Conservation (phyloP, 2,888 invertebrate species). For the Proisotoma minuta region DNA sequence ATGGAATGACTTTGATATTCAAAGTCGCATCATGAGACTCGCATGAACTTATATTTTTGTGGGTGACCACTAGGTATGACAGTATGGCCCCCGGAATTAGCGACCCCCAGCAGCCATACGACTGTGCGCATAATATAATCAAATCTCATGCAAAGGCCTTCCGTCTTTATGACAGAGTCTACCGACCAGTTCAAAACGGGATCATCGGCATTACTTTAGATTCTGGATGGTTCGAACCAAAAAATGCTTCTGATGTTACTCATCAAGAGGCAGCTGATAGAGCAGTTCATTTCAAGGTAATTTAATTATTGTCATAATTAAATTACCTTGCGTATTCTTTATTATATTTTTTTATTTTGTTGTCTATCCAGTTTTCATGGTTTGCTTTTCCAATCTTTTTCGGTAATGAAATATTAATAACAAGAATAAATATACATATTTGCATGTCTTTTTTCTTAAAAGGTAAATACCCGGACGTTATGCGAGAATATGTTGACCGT, state of each 20-base stretch:
- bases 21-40: no score
- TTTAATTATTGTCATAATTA: not conserved
- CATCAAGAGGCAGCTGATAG: constrained; percentile 21
- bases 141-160: constrained; percentile 24
- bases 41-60: no score
- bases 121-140: constrained; percentile 19
- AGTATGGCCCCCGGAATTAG: constrained; percentile 19
- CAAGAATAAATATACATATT: not conserved
- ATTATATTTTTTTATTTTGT: not conserved
- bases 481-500: constrained; percentile 9
- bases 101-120: constrained; percentile 15
- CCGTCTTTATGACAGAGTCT: constrained; percentile 13
- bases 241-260: not conserved
- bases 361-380: constrained; percentile 19
- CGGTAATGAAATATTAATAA: no score
- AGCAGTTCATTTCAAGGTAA: constrained; percentile 27
- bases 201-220: constrained; percentile 23
- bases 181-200: not conserved
- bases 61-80: no score
- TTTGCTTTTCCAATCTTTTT: constrained; percentile 19
- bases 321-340: not conserved
- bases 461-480: constrained; percentile 10
- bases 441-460: not conserved
- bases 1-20: no score
- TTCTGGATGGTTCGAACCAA: constrained; percentile 26